Evolutionary conservation across 2,888 invertebrate species (phyloP), one percentile per base, ranked within the genome.

Genomic region (Altica lythri): DNA sequence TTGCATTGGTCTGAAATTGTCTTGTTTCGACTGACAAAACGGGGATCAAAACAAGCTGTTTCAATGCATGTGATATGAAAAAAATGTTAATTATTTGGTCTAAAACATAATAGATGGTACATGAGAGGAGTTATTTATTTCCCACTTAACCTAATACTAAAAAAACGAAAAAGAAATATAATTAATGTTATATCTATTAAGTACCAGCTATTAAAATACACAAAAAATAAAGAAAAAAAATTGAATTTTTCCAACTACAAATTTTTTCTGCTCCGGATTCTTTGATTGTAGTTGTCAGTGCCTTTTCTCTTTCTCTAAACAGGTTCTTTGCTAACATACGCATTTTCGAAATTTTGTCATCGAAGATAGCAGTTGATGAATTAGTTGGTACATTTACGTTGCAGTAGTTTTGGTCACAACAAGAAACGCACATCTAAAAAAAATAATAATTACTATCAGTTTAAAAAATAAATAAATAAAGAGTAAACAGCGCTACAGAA

Each of bases 351-450:
- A 77, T 78, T 61, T 76, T 76, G 62, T 77, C 75, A 58, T 77
- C 76, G 65, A 79, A 83, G 45, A 79, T 73, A 12, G 83, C 83
- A 56, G 79, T 83, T 4, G 79, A 78, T 45, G 80, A 77, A 71
- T 83, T 83, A n/a, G 80, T 81, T 38, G 83, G 83, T 51, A 80
- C 82, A 61, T 81, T 79, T 59, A 80, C 75, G 75, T 83, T 83
- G 77, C 83, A 83, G 75, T 84, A 83, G 73, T 82, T 80, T 69
- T 81, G 79, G 69, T 83, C 83, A 71, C 83, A 83, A 70, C 83
- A 83, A 55, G 83, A 83, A 53, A 83, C 81, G 69, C 83, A 83
- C 71, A 83, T 80, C 83, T 83, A 77, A 79, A 66, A 67, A 69
- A 72, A 43, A 37, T 9, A 48, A 49, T 18, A 6, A 48, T 4